Base-by-base conservation (phyloP, 1,140 invertebrate species). In the Branchinecta lynchi region DNA sequence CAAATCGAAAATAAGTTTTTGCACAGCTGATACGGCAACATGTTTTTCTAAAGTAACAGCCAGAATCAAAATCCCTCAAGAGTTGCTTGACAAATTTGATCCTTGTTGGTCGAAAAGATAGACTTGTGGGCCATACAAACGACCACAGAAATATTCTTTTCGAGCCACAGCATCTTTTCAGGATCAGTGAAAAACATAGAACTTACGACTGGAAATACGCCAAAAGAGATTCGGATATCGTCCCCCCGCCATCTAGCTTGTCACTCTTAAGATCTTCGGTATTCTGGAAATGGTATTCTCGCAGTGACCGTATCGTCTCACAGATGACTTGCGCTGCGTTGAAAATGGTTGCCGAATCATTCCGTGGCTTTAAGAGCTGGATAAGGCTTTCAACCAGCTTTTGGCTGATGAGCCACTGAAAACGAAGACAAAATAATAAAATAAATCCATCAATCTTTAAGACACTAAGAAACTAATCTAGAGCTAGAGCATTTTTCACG, bases 271-370 rank as follows among this genome's bases (percentile, higher is more conserved):
- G 32, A 20, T 60, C 51, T 20, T 60, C 51, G 12, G 17, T 60
- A 6, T 60, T 60, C 51, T 60, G 51, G 51, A 60, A 15, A 60
- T 60, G 51, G 12, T 60, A 20, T 60, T 60, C 51, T 60, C 51
- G 12, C 3, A 60, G 51, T 15, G 12, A 60, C 51, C 51, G 51
- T 2, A 60, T 60, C 17, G 51, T 60, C 51, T 60, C 51, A 60
- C 51, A 60, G 12, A 60, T 60, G 17, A 20, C 51, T 6, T 60
- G 51, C 12, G 51, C 12, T 12, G 51, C 51, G 17, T 60, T 60
- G 51, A 20, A 12, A 60, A 60, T 60, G 12, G 51, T 60, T 12
- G 51, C 12, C 12, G 12, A 12, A 6, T 60, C 51, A 20, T 60
- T 12, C 17, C 51, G 12, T 60, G 51, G 51, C 17, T 60, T 60